A percentile compares a stretch with the other conserved stretches of the same genome.
These are phyloP conservation scores for Chrysomallon squamiferum DNA, from an alignment of 1,140 invertebrate genomes.

Conservation along the genomic window DNA sequence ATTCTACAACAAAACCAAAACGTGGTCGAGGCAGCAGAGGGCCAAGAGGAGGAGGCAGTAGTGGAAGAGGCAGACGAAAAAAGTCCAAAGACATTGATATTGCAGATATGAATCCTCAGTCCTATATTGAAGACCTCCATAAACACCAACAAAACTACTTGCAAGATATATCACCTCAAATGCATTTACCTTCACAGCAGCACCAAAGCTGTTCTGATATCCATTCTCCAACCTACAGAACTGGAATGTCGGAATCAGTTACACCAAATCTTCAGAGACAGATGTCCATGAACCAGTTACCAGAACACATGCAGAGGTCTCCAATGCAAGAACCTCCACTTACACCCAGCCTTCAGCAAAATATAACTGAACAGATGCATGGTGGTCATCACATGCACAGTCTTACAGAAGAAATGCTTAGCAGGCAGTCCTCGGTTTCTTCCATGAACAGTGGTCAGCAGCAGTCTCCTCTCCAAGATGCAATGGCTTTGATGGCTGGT, in stretches of 20 bases:
- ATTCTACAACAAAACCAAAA: constrained; percentile 59
- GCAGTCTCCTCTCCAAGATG: constrained; percentile 11
- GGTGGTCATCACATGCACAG: not conserved
- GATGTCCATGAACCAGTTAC: not conserved
- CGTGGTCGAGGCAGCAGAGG: constrained; percentile 12
- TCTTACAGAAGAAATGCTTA: not conserved
- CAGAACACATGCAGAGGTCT: constrained; percentile 6
- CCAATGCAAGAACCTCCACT: not conserved
- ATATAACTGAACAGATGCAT: not conserved
- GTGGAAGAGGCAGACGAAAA: not conserved
- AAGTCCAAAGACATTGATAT: not conserved
- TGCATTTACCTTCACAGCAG: not conserved
- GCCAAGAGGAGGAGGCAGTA: not conserved
- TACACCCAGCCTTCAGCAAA: not conserved
- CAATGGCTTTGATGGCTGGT: constrained; percentile 2
- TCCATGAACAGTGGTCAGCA: constrained; percentile 9
- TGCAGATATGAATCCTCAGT: constrained; percentile 12
- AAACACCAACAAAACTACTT: not conserved
- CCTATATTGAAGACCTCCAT: constrained; percentile 3
- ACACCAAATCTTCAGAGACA: not conserved
- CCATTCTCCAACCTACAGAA: not conserved
- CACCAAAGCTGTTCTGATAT: not conserved
- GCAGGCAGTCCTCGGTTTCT: constrained; percentile 6
- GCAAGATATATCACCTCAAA: not conserved
- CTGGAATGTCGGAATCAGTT: not conserved